Evolutionary conservation across 2,113 vertebrate genomes (phyloP).

Genomic region (Noturus placidus): DNA sequence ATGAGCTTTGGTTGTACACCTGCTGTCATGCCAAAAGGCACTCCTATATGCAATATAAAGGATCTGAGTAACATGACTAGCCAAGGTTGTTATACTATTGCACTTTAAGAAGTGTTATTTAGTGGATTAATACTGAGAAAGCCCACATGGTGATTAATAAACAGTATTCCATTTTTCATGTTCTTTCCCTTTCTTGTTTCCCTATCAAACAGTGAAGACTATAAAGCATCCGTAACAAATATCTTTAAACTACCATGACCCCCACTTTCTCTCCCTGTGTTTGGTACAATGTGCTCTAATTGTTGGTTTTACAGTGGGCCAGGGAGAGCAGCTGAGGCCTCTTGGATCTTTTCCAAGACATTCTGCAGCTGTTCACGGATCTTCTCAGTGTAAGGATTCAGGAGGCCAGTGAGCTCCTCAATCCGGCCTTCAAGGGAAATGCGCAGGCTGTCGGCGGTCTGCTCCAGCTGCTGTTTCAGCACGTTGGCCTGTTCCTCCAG

Average conservation of each 20-base stretch:
- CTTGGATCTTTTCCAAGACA: conserved; percentile 69
- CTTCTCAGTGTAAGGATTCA: conserved; percentile 66
- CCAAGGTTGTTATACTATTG: conserved; percentile 55
- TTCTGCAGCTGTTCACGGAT: conserved; percentile 70
- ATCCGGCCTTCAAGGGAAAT: conserved; percentile 67
- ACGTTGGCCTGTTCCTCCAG: conserved; percentile 65
- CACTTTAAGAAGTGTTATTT: conserved; percentile 46
- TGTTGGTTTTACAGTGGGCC: conserved; percentile 52
- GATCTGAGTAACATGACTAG: conserved; percentile 43
- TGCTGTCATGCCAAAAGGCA: conserved; percentile 24
- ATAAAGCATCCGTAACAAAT: conserved; percentile 57
- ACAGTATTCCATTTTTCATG: conserved; percentile 20
- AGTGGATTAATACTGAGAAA: conserved; percentile 50
- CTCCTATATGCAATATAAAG: background rate
- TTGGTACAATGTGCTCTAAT: conserved; percentile 41
- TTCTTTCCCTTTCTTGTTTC: conserved; percentile 25
- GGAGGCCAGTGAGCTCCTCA: conserved; percentile 66
- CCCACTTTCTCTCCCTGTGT: conserved; percentile 21
- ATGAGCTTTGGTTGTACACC: conserved; percentile 40
- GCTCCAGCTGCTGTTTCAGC: conserved; percentile 68
- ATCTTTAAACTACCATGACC: conserved; percentile 33
- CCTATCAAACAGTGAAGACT: conserved; percentile 35
- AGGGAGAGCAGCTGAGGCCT: conserved; percentile 42
- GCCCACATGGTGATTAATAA: conserved; percentile 36
- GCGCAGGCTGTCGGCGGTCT: conserved; percentile 66